These are phyloP conservation scores for Ammodytes dubius DNA, from an alignment of 2,113 vertebrate species.

Conservation along the genomic window DNA sequence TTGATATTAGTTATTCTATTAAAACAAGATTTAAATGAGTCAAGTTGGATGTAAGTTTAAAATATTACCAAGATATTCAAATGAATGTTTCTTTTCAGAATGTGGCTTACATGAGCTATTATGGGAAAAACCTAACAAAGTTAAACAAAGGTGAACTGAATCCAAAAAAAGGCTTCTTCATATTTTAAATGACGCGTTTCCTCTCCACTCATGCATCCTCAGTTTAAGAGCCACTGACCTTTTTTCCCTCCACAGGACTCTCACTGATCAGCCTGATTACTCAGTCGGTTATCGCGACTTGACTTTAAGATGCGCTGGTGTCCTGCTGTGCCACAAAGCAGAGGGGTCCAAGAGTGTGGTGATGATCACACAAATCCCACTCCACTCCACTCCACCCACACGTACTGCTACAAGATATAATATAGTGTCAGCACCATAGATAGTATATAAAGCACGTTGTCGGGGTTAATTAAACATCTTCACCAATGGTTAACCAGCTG, in stretches of 20 bases:
- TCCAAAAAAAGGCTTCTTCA: too few species aligned
- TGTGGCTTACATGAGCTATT: too few species aligned
- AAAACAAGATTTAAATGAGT: too few species aligned
- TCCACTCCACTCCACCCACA: not conserved
- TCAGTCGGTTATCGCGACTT: constrained; percentile 44
- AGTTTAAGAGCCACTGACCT: constrained; percentile 7
- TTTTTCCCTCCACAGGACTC: constrained; percentile 31
- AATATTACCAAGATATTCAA: too few species aligned
- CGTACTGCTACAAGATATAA: not conserved
- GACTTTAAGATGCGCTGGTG: constrained; percentile 43
- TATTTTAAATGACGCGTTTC: too few species aligned
- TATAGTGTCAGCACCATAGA: not conserved
- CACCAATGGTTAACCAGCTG: not conserved
- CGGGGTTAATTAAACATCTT: constrained; percentile 33
- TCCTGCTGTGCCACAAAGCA: constrained; percentile 55
- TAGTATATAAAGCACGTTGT: constrained; percentile 2
- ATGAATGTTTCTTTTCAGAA: too few species aligned
- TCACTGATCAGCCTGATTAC: constrained; percentile 52
- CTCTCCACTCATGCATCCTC: too few species aligned
- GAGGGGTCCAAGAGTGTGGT: not conserved
- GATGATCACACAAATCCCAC: not conserved
- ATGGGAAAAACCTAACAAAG: too few species aligned
- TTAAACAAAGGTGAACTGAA: too few species aligned
- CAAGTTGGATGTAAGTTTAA: too few species aligned
- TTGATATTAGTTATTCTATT: too few species aligned